A percentile compares a stretch with the other conserved stretches of the same genome.
phyloP scores from a whole-genome alignment of 2,797 vertebrate species.

The Sciaenops ocellatus region DNA sequence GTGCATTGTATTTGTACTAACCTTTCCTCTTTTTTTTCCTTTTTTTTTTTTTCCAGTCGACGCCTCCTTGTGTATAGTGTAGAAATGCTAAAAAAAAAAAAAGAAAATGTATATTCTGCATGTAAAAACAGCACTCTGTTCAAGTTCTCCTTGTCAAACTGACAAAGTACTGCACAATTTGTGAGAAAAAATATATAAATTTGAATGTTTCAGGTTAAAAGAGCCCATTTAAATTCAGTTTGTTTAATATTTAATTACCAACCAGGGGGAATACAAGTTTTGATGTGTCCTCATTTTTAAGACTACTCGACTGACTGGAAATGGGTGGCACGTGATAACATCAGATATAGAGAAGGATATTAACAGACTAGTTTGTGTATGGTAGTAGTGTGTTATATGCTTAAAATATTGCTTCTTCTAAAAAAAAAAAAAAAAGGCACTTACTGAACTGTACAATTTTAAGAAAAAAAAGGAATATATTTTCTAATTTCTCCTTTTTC shows the following conservation, averaged over 20 bases:
- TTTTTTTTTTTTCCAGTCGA: slow-evolving; percentile 38
- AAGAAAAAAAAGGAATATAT: slow-evolving; percentile 75
- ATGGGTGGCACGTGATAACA: slow-evolving; percentile 13
- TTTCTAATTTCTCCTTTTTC: slow-evolving; percentile 82
- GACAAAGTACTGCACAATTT: slow-evolving; percentile 71
- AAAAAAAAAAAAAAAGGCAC: slow-evolving; percentile 71
- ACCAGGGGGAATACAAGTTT: slow-evolving; percentile 25
- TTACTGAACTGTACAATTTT: slow-evolving; percentile 74
- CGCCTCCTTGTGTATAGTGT: slow-evolving; percentile 77
- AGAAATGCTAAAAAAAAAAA: slow-evolving; percentile 60
- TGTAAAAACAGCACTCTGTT: slow-evolving; percentile 75
- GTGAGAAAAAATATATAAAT: slow-evolving; percentile 17
- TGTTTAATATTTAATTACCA: slow-evolving; percentile 49
- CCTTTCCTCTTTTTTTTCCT: slow-evolving; percentile 6
- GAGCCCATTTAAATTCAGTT: slow-evolving; percentile 46
- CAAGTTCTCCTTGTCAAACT: slow-evolving; percentile 64
- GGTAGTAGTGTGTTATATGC: slow-evolving; percentile 73
- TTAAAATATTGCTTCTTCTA: slow-evolving; percentile 74
- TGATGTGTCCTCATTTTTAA: slow-evolving; percentile 43
- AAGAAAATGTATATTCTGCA: slow-evolving; percentile 76
- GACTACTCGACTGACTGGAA: slow-evolving; percentile 42
- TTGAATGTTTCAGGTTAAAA: slow-evolving; percentile 61
- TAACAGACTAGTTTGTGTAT: slow-evolving; percentile 72
- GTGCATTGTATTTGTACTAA: slow-evolving; percentile 79
- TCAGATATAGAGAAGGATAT: slow-evolving; percentile 57